Base-by-base conservation (phyloP, 2,113 vertebrate species). In the Guaruba guarouba region DNA sequence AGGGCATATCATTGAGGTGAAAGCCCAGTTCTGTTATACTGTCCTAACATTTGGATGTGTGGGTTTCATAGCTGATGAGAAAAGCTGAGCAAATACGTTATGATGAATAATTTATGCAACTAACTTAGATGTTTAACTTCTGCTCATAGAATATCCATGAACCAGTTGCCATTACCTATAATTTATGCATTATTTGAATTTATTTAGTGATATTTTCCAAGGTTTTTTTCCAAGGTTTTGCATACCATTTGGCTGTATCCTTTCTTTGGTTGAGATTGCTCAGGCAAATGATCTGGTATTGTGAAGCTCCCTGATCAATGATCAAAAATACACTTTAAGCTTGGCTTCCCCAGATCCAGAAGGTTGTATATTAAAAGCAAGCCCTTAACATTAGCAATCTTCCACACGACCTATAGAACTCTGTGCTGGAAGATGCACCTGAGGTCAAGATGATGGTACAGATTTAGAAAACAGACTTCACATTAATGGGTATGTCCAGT, bases 131-230 rank as follows among this genome's bases (percentile, higher is more conserved):
- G 64, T 95, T 96, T 97, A 90, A 96, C 93, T 96, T 96, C 94
- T 90, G 92, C 92, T 96, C 93, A 96, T 96, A 86, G 96, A 95
- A 97, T 97, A 96, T 94, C 96, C 93, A 96, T 93, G 93, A 97
- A 82, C 85, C 79, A 79, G 54, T 93, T 88, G 82, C 85, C 83
- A 44, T 93, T 92, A 76, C 51, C 68, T 90, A 64, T 94, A 90
- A 96, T 91, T 96, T 96, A 96, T 94, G 90, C 90, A 83, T 83
- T 96, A 90, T 96, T 95, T 96, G 93, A 81, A 88, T 92, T 97
- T 96, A 90, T 68, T 91, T 81, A 66, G 84, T 74, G 71, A 75
- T 61, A 91, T 81, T 80, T 95, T 92, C 82, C 64, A 80, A 70
- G 75, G 8, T 84, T 37, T 90, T 86, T 86, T 93, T 28, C 64